A percentile compares a stretch with the other conserved stretches of the same genome.
Conservation (phyloP, 2,113 vertebrate genomes). For the Marmota flaviventris region DNA sequence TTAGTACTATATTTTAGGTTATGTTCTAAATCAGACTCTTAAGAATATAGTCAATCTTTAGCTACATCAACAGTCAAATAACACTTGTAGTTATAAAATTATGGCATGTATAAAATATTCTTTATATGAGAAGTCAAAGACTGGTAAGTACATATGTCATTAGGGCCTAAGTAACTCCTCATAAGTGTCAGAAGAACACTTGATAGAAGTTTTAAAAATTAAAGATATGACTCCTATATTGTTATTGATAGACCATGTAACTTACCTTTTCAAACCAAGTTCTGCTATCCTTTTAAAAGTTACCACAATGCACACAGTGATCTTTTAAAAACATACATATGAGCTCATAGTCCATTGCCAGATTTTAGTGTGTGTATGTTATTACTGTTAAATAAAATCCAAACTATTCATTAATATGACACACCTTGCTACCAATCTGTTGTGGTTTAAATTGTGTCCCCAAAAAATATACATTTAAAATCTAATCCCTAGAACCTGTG, state of each 20-base stretch:
- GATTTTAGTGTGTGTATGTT: background rate
- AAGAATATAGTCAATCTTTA: conserved; percentile 19
- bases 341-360: background rate
- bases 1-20: background rate
- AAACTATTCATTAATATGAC: background rate
- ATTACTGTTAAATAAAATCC: background rate
- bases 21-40: background rate
- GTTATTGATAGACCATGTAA: background rate
- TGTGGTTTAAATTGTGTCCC: background rate
- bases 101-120: background rate
- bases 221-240: background rate
- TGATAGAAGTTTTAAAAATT: conserved; percentile 31
- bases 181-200: background rate
- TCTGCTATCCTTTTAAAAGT: conserved; percentile 45
- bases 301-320: background rate
- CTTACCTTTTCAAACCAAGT: background rate
- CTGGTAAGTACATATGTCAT: background rate
- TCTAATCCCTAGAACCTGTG: background rate
- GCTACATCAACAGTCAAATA: conserved; percentile 15
- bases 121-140: conserved; percentile 30
- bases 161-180: background rate
- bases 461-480: background rate
- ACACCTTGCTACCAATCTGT: background rate
- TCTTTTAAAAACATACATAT: conserved; percentile 31
- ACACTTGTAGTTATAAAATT: background rate